phyloP scores from a whole-genome alignment of 2,797 vertebrate genomes.

The Aplochiton taeniatus region DNA sequence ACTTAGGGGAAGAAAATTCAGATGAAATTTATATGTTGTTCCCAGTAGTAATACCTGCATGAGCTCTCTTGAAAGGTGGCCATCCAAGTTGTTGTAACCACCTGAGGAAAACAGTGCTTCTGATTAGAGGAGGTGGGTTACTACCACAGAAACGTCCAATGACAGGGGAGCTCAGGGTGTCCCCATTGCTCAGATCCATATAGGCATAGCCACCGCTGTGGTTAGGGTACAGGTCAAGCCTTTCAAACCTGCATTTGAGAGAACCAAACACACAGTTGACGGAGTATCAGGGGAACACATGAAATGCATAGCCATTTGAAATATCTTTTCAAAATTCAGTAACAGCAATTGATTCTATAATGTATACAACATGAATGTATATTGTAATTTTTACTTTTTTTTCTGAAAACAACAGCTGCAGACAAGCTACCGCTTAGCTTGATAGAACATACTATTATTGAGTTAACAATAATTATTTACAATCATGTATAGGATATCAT shows the following conservation, averaged over 20 bases:
- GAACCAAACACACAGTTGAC: not conserved
- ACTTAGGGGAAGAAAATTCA: too few relatives aligned
- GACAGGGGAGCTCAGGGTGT: slow-evolving; percentile 74
- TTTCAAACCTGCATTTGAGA: slow-evolving; percentile 77
- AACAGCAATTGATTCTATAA: too few relatives aligned
- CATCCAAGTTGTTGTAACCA: slow-evolving; percentile 91
- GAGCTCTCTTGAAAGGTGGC: slow-evolving; percentile 83
- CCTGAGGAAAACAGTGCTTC: slow-evolving; percentile 87
- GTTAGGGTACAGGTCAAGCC: slow-evolving; percentile 80
- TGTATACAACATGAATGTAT: not conserved
- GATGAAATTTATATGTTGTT: not conserved
- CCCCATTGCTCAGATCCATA: slow-evolving; percentile 85
- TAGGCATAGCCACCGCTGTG: slow-evolving; percentile 87
- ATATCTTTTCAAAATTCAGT: too few relatives aligned
- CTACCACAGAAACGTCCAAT: slow-evolving; percentile 89
- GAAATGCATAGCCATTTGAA: too few relatives aligned
- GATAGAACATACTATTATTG: too few relatives aligned
- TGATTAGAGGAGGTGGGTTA: slow-evolving; percentile 77
- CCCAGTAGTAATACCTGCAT: not conserved
- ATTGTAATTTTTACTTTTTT: too few relatives aligned
- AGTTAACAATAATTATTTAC: too few relatives aligned
- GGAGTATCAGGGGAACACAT: too few relatives aligned
- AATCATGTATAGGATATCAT: too few relatives aligned
- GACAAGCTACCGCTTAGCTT: too few relatives aligned
- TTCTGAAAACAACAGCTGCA: too few relatives aligned